These are phyloP conservation scores for Lepas anatifera DNA, from an alignment of 2,888 invertebrate species.

Conservation along the genomic window DNA sequence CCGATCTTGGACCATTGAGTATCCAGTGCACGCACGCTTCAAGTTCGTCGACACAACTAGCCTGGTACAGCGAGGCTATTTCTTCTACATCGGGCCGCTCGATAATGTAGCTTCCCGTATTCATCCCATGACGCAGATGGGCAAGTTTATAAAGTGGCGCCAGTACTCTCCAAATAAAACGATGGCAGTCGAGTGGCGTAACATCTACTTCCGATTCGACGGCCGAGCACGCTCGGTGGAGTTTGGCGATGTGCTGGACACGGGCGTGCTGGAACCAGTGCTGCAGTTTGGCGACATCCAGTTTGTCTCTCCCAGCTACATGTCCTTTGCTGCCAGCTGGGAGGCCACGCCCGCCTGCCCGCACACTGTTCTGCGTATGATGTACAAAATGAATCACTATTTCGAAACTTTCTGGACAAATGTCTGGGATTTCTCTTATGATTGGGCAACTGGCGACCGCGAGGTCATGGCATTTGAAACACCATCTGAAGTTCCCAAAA, in stretches of 20 bases:
- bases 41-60: not conserved
- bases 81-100: not conserved
- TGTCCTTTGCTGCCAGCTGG: not conserved
- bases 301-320: not conserved
- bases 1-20: conserved; percentile 2
- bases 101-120: not conserved
- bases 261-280: not conserved
- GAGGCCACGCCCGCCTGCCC: not conserved
- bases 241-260: conserved; percentile 2
- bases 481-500: no score
- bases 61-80: not conserved
- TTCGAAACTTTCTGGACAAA: no score
- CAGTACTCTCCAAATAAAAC: conserved; percentile 3
- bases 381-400: no score
- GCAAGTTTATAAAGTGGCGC: not conserved
- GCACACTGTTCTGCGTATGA: not conserved
- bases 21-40: not conserved
- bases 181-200: conserved; percentile 6
- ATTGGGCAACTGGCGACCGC: no score
- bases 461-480: no score
- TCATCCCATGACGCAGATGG: not conserved
- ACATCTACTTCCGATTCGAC: not conserved
- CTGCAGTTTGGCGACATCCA: not conserved
- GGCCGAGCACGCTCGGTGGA: not conserved
- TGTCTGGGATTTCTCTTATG: no score